phyloP scores from a whole-genome alignment of 2,888 invertebrate species.

The Augochlorella aurata region DNA sequence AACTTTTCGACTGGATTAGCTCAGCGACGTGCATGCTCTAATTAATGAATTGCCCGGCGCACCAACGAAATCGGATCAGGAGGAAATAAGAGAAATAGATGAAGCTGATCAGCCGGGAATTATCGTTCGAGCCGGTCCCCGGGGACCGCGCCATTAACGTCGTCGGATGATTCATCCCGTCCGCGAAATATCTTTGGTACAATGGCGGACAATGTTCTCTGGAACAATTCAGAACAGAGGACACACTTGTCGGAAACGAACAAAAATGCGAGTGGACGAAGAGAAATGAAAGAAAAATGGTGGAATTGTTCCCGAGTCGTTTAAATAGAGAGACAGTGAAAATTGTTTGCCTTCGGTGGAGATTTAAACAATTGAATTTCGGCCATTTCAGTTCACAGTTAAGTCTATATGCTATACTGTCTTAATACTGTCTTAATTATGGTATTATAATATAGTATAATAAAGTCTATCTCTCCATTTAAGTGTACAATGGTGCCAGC shows the following conservation, averaged over 20 bases:
- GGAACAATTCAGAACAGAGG: neutral
- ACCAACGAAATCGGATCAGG: constrained; percentile 45
- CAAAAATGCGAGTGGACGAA: too few species aligned
- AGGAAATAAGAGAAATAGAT: constrained; percentile 46
- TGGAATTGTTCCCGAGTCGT: too few species aligned
- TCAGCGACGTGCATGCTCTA: constrained; percentile 59
- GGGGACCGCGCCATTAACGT: constrained; percentile 46
- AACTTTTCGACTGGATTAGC: constrained; percentile 57
- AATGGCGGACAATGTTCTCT: constrained; percentile 20
- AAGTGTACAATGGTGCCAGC: neutral
- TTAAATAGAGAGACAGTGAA: too few species aligned
- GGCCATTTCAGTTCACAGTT: too few species aligned
- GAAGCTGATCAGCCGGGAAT: constrained; percentile 46
- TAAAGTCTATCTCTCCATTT: too few species aligned
- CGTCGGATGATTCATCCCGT: constrained; percentile 43
- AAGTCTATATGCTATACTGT: too few species aligned
- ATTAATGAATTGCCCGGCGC: constrained; percentile 63
- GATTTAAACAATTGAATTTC: too few species aligned
- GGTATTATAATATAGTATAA: too few species aligned
- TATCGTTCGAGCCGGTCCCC: constrained; percentile 44
- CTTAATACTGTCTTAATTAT: too few species aligned
- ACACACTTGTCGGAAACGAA: too few species aligned
- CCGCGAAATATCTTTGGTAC: constrained; percentile 22
- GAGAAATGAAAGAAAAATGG: too few species aligned
- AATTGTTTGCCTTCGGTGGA: too few species aligned